A percentile compares a stretch with the other conserved stretches of the same genome.
phyloP scores from a whole-genome alignment of 1,140 invertebrate species.

The Venustaconcha ellipsiformis region DNA sequence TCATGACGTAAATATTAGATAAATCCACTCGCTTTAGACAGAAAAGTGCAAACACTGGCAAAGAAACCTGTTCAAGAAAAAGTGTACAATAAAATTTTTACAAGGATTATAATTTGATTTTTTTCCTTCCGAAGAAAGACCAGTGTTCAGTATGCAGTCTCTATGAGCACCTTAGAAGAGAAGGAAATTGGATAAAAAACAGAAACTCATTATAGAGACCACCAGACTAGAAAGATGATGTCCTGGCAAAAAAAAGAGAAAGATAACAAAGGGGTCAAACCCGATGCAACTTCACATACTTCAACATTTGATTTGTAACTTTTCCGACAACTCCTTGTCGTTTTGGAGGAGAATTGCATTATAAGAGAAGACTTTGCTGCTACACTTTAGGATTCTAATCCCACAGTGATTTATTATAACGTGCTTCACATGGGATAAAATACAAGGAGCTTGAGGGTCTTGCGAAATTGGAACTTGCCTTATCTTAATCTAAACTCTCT shows the following conservation, averaged over 20 bases:
- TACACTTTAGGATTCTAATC: slow-evolving; percentile 36
- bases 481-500: slow-evolving; percentile 13
- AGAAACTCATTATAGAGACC: slow-evolving; percentile 11
- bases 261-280: slow-evolving; percentile 26
- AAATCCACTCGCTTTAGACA: slow-evolving; percentile 31
- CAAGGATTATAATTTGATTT: slow-evolving; percentile 39
- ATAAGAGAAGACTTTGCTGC: slow-evolving; percentile 23
- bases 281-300: slow-evolving; percentile 6
- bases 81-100: slow-evolving; percentile 31
- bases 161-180: slow-evolving; percentile 13
- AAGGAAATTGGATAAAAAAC: slow-evolving; percentile 3
- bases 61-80: slow-evolving; percentile 7
- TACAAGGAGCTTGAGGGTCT: slow-evolving; percentile 21
- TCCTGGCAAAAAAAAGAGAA: slow-evolving; percentile 20
- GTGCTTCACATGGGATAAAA: slow-evolving; percentile 15
- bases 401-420: background rate
- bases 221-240: slow-evolving; percentile 20
- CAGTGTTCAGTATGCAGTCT: slow-evolving; percentile 20
- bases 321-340: background rate
- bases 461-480: slow-evolving; percentile 35
- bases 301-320: slow-evolving; percentile 29
- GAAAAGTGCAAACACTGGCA: slow-evolving; percentile 28
- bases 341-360: slow-evolving; percentile 17
- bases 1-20: slow-evolving; percentile 23
- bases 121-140: slow-evolving; percentile 34